A percentile compares a stretch with the other conserved stretches of the same genome.
These are phyloP conservation scores for Camelus bactrianus DNA, from an alignment of 2,113 vertebrate species.

Conservation along the genomic window DNA sequence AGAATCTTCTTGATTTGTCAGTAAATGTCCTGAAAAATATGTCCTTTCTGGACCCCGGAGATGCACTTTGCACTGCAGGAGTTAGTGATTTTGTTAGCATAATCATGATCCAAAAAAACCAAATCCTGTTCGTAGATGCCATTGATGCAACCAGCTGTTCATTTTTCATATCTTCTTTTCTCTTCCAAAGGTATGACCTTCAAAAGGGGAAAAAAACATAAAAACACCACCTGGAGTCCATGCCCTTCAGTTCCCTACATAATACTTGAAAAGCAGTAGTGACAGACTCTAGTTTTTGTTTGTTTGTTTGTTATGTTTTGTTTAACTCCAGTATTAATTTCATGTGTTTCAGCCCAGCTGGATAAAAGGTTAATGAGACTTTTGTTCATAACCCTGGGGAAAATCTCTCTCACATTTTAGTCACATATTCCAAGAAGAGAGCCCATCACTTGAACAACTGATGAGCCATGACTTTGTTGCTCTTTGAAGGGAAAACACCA, in stretches of 20 bases:
- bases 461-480: background rate
- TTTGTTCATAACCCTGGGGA: background rate
- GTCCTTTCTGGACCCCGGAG: background rate
- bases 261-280: conserved; percentile 19
- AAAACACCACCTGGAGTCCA: conserved; percentile 66
- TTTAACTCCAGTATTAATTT: background rate
- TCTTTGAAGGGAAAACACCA: background rate
- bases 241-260: background rate
- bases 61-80: background rate
- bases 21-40: background rate
- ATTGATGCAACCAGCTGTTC: conserved; percentile 69
- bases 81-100: conserved; percentile 4
- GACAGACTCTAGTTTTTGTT: background rate
- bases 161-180: conserved; percentile 48
- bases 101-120: background rate
- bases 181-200: conserved; percentile 69
- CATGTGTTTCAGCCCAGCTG: background rate
- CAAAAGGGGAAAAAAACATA: conserved; percentile 35
- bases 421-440: background rate
- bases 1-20: conserved; percentile 13
- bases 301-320: background rate
- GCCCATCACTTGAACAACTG: background rate
- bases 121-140: conserved; percentile 47
- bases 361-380: conserved; percentile 23
- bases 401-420: background rate